Percentiles rank a stretch among this genome's conserved stretches.
Conservation (phyloP, 2,888 invertebrate species). For the Rotaria macrura region DNA sequence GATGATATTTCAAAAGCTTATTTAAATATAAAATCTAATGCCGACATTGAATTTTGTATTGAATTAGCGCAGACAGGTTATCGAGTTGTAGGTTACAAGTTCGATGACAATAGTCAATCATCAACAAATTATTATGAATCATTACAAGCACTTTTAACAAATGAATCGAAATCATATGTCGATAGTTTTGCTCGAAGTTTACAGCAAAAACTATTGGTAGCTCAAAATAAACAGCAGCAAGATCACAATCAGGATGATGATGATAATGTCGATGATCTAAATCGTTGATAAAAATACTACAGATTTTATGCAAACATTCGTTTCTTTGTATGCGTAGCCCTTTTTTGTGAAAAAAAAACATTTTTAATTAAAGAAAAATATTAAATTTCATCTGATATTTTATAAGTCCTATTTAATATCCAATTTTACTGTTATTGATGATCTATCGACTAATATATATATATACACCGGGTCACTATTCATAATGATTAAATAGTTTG, state of each 20-base stretch:
- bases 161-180: background rate
- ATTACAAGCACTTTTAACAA: conserved; percentile 6
- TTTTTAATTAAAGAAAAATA: no score
- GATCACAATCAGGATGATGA: background rate
- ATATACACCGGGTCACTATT: no score
- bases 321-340: no score
- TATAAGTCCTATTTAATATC: no score
- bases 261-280: no score
- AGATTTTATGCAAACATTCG: no score
- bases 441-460: no score
- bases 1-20: background rate
- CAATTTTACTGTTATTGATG: no score
- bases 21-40: background rate
- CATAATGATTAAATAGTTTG: no score
- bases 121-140: background rate
- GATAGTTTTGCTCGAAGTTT: conserved; percentile 7
- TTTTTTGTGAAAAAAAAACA: no score
- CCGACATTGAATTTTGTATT: background rate
- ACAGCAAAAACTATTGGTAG: background rate
- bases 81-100: background rate
- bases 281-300: no score
- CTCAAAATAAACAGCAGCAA: background rate
- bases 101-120: background rate
- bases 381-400: no score
- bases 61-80: background rate